These are phyloP conservation scores for Himantopus leucocephalus DNA, from an alignment of 2,113 vertebrate species.

Conservation along the genomic window DNA sequence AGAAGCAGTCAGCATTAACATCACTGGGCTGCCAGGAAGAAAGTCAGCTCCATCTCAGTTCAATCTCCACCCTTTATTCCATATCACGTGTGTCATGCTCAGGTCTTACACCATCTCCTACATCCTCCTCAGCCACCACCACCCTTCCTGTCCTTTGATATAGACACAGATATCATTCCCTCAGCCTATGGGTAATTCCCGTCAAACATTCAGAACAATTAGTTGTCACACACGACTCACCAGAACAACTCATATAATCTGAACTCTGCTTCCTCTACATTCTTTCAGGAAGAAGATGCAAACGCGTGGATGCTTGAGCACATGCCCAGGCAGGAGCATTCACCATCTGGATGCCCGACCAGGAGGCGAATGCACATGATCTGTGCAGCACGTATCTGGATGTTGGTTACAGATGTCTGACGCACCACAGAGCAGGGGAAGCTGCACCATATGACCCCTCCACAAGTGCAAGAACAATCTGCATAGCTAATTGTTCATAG, in stretches of 20 bases:
- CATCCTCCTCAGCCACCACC: not conserved
- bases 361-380: rapidly evolving
- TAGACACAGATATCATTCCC: not conserved
- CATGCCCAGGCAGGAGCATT: not conserved
- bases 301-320: not conserved
- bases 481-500: not conserved
- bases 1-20: not conserved
- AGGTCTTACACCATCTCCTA: not conserved
- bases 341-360: rapidly evolving
- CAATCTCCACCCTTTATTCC: not conserved
- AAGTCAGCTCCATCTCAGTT: not conserved
- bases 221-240: not conserved
- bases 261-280: not conserved
- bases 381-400: not conserved
- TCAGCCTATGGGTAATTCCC: rapidly evolving
- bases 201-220: not conserved
- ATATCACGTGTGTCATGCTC: not conserved
- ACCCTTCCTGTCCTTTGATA: not conserved
- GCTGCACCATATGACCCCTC: not conserved
- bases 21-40: not conserved
- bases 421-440: not conserved
- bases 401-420: not conserved
- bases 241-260: not conserved
- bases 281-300: not conserved
- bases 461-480: not conserved